These are phyloP conservation scores for Ganaspis brasiliensis DNA, from an alignment of 2,888 invertebrate species.

Conservation along the genomic window DNA sequence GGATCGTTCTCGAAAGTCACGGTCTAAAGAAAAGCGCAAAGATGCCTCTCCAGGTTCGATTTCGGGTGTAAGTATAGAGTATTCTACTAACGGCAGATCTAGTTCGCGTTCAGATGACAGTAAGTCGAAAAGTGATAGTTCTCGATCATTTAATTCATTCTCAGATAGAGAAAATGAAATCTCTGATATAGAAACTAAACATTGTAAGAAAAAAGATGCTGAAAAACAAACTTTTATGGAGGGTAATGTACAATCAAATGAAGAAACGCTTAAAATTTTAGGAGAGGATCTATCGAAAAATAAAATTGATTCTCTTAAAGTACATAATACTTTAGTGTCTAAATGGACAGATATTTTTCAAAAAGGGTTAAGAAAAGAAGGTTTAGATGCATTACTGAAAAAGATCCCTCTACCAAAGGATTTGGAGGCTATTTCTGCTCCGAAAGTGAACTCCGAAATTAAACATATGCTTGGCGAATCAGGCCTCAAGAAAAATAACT, in stretches of 20 bases:
- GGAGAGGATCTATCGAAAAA: background rate
- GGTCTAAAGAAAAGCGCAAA: too few relatives aligned
- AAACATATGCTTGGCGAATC: background rate
- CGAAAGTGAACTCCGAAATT: background rate
- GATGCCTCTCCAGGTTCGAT: too few relatives aligned
- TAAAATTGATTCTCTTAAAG: background rate
- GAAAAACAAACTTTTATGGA: too few relatives aligned
- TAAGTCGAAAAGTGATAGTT: too few relatives aligned
- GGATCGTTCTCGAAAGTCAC: too few relatives aligned
- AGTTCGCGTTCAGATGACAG: too few relatives aligned
- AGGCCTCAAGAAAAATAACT: background rate
- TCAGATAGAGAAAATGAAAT: too few relatives aligned
- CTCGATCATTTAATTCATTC: too few relatives aligned
- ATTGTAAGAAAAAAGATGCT: too few relatives aligned
- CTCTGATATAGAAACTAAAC: too few relatives aligned
- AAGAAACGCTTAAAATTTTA: background rate
- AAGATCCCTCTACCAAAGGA: background rate
- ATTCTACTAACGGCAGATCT: too few relatives aligned
- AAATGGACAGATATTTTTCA: background rate
- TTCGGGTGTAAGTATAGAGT: too few relatives aligned
- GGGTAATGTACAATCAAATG: background rate
- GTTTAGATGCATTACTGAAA: background rate
- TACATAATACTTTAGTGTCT: background rate
- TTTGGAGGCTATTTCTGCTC: background rate
- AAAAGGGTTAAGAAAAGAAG: background rate